Conservation (phyloP, 2,888 invertebrate species). For the Clistopyga incitator region DNA sequence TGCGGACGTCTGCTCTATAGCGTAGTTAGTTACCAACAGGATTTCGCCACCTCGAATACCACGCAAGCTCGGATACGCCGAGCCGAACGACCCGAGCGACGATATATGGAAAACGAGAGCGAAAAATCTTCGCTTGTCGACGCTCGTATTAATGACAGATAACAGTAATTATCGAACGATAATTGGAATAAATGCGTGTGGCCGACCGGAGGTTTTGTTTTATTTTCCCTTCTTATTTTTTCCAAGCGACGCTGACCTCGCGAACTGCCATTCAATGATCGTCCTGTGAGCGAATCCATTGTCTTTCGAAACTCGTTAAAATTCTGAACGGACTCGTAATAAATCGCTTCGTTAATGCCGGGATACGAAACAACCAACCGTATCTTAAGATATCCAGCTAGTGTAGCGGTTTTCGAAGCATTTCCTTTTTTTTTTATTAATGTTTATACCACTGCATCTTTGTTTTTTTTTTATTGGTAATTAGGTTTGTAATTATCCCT, state of each 20-base stretch:
- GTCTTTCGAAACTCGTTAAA: slow-evolving; percentile 60
- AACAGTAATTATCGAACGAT: slow-evolving; percentile 60
- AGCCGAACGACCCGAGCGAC: slow-evolving; percentile 13
- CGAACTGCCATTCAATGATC: slow-evolving; percentile 39
- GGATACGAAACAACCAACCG: neutral
- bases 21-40: slow-evolving; percentile 20
- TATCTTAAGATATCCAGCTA: neutral
- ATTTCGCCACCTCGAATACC: slow-evolving; percentile 46
- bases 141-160: slow-evolving; percentile 56
- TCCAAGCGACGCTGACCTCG: slow-evolving; percentile 32
- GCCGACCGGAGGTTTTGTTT: too few relatives aligned
- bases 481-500: too few relatives aligned
- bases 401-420: neutral
- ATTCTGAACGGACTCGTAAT: slow-evolving; percentile 30
- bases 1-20: slow-evolving; percentile 25
- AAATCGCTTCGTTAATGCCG: slow-evolving; percentile 13
- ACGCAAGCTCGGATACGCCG: slow-evolving; percentile 31
- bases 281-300: slow-evolving; percentile 61
- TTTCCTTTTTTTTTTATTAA: neutral
- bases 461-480: neutral
- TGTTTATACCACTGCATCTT: neutral
- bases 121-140: slow-evolving; percentile 50
- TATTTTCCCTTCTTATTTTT: slow-evolving; percentile 31
- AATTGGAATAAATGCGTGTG: slow-evolving; percentile 64
- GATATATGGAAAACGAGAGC: slow-evolving; percentile 39